phyloP scores from a whole-genome alignment of 2,797 vertebrate genomes.

The Typhlichthys subterraneus region DNA sequence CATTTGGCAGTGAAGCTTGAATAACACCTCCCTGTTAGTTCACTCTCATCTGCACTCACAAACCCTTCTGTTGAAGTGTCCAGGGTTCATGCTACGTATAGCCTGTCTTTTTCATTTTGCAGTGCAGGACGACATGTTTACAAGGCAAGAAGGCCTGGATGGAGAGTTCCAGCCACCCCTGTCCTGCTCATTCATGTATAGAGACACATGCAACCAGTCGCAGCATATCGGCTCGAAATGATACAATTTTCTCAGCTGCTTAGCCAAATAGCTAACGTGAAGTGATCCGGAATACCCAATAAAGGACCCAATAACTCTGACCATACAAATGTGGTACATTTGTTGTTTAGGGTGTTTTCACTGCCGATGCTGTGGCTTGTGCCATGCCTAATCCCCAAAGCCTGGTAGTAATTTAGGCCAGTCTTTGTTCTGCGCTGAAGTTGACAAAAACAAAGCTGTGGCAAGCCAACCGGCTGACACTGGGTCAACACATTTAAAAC shows the following conservation, averaged over 20 bases:
- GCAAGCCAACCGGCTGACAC: slow-evolving; percentile 28
- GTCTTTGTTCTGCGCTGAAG: slow-evolving; percentile 49
- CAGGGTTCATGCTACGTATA: no score
- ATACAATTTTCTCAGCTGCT: background rate
- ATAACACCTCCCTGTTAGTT: slow-evolving; percentile 12
- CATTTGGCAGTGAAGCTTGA: slow-evolving; percentile 11
- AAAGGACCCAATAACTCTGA: slow-evolving; percentile 4
- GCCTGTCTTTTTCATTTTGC: slow-evolving; percentile 1
- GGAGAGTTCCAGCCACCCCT: slow-evolving; percentile 3
- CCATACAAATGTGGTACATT: slow-evolving; percentile 29
- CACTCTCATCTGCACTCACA: slow-evolving; percentile 6
- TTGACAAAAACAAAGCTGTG: slow-evolving; percentile 38
- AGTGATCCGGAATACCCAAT: slow-evolving; percentile 14
- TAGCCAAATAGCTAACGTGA: background rate
- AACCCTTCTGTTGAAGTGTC: background rate
- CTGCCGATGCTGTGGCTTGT: slow-evolving; percentile 19
- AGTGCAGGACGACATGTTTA: slow-evolving; percentile 1
- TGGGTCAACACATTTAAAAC: slow-evolving; percentile 10
- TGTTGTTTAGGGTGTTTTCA: slow-evolving; percentile 24
- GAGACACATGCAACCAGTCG: slow-evolving; percentile 23
- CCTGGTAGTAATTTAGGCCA: slow-evolving; percentile 37
- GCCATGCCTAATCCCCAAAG: slow-evolving; percentile 42
- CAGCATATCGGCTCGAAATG: slow-evolving; percentile 18
- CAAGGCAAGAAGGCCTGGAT: background rate
- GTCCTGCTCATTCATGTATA: slow-evolving; percentile 14